Percentiles rank a stretch among this genome's conserved stretches.
Evolutionary conservation across 2,113 vertebrate species (phyloP).

Genomic region (Siniperca knerii): DNA sequence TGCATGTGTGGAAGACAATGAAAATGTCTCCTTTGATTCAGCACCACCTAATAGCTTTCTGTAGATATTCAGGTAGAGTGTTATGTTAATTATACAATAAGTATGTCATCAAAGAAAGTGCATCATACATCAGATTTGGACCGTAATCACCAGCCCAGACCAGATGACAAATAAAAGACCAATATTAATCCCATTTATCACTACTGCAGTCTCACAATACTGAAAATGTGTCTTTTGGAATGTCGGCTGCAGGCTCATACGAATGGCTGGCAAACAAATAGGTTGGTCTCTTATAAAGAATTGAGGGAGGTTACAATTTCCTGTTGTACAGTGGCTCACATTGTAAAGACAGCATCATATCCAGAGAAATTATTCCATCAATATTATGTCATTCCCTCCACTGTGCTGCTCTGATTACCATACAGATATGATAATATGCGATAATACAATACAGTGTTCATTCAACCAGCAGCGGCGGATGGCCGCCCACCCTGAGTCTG

Average conservation of each 20-base stretch:
- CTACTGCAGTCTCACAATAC: background rate
- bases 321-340: background rate
- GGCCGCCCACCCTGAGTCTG: too few relatives aligned
- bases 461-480: too few relatives aligned
- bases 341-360: background rate
- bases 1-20: slow-evolving; percentile 5
- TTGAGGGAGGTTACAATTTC: background rate
- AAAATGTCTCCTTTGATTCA: slow-evolving; percentile 19
- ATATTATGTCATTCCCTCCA: background rate
- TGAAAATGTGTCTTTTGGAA: background rate
- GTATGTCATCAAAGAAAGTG: background rate
- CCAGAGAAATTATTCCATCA: background rate
- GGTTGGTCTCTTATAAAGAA: background rate
- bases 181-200: background rate
- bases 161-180: background rate
- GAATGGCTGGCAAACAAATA: background rate
- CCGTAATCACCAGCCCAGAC: background rate
- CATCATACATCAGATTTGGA: background rate
- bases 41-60: background rate
- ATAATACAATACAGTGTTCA: background rate
- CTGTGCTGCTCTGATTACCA: too few relatives aligned
- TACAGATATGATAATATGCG: too few relatives aligned
- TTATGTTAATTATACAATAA: background rate
- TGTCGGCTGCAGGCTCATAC: background rate
- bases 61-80: background rate